Conservation (phyloP, 1,140 invertebrate species). For the Drosophila repletoides region DNA sequence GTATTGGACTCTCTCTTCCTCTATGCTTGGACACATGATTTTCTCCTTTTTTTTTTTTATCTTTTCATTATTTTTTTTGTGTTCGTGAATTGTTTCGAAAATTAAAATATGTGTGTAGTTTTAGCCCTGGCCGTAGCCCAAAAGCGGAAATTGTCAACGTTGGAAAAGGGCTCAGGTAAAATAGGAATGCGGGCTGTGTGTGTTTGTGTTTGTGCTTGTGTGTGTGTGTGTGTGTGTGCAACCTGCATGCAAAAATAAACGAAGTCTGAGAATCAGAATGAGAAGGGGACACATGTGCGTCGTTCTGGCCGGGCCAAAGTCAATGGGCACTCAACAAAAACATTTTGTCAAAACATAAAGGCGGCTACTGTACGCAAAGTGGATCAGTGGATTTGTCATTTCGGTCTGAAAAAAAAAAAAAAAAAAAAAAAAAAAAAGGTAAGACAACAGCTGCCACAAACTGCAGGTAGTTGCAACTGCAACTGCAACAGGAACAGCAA, state of each 20-base stretch:
- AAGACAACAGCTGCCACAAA: constrained; percentile 56
- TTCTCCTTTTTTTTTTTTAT: not conserved
- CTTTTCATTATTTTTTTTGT: constrained; percentile 47
- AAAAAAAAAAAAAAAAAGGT: constrained; percentile 17
- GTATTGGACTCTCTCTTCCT: constrained; percentile 56
- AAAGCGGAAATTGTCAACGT: constrained; percentile 38
- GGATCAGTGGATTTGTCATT: constrained; percentile 72
- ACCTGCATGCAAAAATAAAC: constrained; percentile 24
- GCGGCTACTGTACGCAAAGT: constrained; percentile 75
- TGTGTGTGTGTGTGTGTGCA: constrained; percentile 27
- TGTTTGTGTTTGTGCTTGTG: constrained; percentile 38
- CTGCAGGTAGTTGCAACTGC: constrained; percentile 28
- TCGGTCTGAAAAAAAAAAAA: constrained; percentile 4
- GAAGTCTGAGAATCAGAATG: too few species aligned
- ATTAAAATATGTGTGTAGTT: constrained; percentile 72
- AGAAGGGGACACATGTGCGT: constrained; percentile 1
- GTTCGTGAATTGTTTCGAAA: constrained; percentile 67
- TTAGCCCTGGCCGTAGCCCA: constrained; percentile 25
- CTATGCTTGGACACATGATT: constrained; percentile 44
- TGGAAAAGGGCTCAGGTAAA: constrained; percentile 32
- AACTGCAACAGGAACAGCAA: not conserved
- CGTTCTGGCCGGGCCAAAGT: constrained; percentile 40
- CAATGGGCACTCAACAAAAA: constrained; percentile 78
- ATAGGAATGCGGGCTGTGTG: constrained; percentile 17
- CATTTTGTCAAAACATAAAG: constrained; percentile 77